Evolutionary conservation across 2,888 invertebrate genomes (phyloP).

Genomic region (Xestobium rufovillosum): DNA sequence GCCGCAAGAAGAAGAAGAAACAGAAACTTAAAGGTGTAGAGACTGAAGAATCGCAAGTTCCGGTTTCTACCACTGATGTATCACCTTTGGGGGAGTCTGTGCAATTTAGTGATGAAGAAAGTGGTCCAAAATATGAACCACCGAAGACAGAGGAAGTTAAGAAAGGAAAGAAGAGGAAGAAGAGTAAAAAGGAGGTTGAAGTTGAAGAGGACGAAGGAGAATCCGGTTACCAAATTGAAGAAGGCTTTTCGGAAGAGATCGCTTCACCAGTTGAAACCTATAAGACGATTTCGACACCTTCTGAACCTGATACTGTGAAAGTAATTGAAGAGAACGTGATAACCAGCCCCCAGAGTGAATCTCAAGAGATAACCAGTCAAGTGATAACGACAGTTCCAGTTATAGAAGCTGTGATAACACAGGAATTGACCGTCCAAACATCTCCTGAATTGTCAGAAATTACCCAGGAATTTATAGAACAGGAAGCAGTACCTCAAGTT

Average conservation of each 20-base stretch:
- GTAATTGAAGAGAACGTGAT: conserved; percentile 58
- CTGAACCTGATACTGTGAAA: conserved; percentile 55
- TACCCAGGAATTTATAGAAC: conserved; percentile 32
- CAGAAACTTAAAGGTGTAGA: conserved; percentile 47
- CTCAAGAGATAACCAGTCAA: conserved; percentile 45
- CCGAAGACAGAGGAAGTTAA: conserved; percentile 27
- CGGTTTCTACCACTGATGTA: conserved; percentile 44
- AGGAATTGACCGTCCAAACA: conserved; percentile 53
- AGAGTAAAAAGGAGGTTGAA: conserved; percentile 35
- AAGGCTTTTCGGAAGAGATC: conserved; percentile 46
- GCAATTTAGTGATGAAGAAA: conserved; percentile 41
- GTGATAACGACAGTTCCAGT: conserved; percentile 51
- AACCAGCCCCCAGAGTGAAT: conserved; percentile 49
- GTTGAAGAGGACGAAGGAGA: conserved; percentile 38
- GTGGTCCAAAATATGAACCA: conserved; percentile 22
- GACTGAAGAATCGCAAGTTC: conserved; percentile 45
- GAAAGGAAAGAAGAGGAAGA: conserved; percentile 38
- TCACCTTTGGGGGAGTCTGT: conserved; percentile 35
- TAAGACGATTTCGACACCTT: conserved; percentile 51
- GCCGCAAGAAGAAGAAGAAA: conserved; percentile 40
- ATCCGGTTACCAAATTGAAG: conserved; percentile 32
- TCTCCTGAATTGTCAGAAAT: conserved; percentile 46
- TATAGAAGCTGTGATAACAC: conserved; percentile 50
- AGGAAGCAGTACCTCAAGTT: conserved; percentile 40
- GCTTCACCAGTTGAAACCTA: conserved; percentile 52